These are phyloP conservation scores for Hydrotaea diabolus DNA, from an alignment of 2,888 invertebrate genomes.

Conservation along the genomic window DNA sequence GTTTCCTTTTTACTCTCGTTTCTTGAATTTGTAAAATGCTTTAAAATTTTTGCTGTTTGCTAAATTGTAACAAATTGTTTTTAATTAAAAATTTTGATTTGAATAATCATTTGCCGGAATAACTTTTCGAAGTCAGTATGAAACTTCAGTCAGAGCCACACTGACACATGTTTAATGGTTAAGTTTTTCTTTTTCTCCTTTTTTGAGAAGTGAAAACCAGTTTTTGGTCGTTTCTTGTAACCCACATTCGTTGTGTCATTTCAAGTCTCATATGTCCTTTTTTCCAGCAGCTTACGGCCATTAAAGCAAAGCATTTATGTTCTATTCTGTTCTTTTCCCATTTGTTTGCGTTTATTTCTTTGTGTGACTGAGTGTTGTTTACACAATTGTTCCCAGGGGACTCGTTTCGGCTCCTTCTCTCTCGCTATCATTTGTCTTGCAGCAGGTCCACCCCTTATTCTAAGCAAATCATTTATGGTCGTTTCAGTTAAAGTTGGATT, in stretches of 20 bases:
- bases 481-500: neutral
- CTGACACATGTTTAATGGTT: neutral
- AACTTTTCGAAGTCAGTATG: neutral
- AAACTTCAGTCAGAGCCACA: neutral
- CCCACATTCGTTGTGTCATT: neutral
- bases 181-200: neutral
- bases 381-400: constrained; percentile 55
- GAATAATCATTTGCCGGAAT: neutral
- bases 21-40: neutral
- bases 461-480: constrained; percentile 47
- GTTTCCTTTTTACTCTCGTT: neutral
- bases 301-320: constrained; percentile 31
- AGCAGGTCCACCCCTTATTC: constrained; percentile 9
- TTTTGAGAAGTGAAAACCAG: neutral
- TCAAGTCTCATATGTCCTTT: constrained; percentile 12
- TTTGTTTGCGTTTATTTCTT: constrained; percentile 4
- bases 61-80: constrained; percentile 11
- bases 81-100: constrained; percentile 24
- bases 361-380: constrained; percentile 2
- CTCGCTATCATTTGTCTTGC: constrained; percentile 37
- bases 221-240: neutral
- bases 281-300: neutral
- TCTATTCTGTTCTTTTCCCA: neutral
- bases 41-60: constrained; percentile 28
- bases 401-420: constrained; percentile 26